Evolutionary conservation across 2,113 vertebrate genomes (phyloP).

Genomic region (Balaeniceps rex): DNA sequence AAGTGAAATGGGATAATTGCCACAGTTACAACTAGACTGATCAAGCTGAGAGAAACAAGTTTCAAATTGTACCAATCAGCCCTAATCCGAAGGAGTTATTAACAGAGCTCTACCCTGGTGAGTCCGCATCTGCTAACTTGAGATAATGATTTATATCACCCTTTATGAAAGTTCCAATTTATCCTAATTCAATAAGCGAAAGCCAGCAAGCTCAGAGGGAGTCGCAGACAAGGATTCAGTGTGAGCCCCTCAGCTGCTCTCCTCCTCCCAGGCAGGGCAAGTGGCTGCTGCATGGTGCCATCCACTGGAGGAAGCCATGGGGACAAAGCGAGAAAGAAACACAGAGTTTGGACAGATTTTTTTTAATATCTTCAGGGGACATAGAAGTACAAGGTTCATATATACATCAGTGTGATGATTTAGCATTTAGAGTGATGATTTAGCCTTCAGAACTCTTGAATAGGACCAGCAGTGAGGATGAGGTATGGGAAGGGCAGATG

Average conservation of each 20-base stretch:
- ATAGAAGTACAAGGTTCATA: background rate
- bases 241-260: background rate
- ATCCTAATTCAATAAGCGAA: constrained; percentile 81
- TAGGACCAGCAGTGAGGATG: background rate
- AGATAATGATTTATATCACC: constrained; percentile 85
- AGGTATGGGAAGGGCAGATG: background rate
- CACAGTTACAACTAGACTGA: constrained; percentile 76
- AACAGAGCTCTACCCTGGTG: constrained; percentile 80
- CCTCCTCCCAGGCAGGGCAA: background rate
- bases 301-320: background rate
- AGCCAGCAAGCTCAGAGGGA: constrained; percentile 51
- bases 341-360: background rate
- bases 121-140: constrained; percentile 78
- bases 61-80: constrained; percentile 85
- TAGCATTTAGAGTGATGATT: background rate
- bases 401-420: background rate
- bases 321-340: background rate
- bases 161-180: constrained; percentile 82
- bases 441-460: background rate
- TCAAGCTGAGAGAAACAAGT: constrained; percentile 86
- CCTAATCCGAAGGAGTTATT: constrained; percentile 82
- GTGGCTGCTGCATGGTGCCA: background rate
- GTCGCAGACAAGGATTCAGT: background rate
- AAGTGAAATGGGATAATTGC: constrained; percentile 82
- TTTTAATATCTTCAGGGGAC: background rate